Percentiles rank a stretch among this genome's conserved stretches.
Evolutionary conservation across 2,888 invertebrate genomes (phyloP).

Genomic region (Ctenicera cuprea): DNA sequence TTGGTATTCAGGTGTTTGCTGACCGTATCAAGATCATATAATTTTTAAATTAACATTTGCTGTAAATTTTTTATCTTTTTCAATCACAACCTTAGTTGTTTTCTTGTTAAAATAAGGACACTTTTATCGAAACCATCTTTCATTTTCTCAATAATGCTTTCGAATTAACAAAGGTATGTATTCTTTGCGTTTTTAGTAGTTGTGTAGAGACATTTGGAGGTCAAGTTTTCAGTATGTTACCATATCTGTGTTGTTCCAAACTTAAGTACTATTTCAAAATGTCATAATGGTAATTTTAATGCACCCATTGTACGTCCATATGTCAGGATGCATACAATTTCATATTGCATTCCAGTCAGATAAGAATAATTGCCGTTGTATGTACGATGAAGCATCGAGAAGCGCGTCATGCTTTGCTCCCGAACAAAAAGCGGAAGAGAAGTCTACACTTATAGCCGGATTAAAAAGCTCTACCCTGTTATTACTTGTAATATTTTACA

Average conservation of each 20-base stretch:
- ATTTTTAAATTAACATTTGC: too few relatives aligned
- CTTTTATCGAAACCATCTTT: too few relatives aligned
- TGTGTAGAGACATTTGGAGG: too few relatives aligned
- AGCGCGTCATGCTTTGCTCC: constrained; percentile 69
- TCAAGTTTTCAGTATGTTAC: too few relatives aligned
- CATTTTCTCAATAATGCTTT: too few relatives aligned
- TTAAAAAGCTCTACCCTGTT: constrained; percentile 65
- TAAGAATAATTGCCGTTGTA: constrained; percentile 45
- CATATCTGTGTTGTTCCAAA: background rate
- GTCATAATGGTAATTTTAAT: constrained; percentile 26
- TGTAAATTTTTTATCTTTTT: too few relatives aligned
- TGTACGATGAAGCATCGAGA: constrained; percentile 54
- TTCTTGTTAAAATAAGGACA: too few relatives aligned
- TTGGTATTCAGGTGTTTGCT: too few relatives aligned
- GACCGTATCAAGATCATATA: too few relatives aligned
- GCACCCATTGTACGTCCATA: constrained; percentile 28
- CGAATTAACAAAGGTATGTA: too few relatives aligned
- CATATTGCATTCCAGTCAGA: constrained; percentile 37
- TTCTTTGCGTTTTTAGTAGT: too few relatives aligned
- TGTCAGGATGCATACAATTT: constrained; percentile 33
- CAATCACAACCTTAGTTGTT: too few relatives aligned
- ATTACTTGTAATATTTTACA: constrained; percentile 68
- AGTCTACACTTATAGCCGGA: constrained; percentile 65
- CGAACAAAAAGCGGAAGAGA: constrained; percentile 70
- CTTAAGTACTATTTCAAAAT: background rate